A percentile compares a stretch with the other conserved stretches of the same genome.
These are phyloP conservation scores for Zaprionus kolodkinae DNA, from an alignment of 1,140 invertebrate genomes.

Conservation along the genomic window DNA sequence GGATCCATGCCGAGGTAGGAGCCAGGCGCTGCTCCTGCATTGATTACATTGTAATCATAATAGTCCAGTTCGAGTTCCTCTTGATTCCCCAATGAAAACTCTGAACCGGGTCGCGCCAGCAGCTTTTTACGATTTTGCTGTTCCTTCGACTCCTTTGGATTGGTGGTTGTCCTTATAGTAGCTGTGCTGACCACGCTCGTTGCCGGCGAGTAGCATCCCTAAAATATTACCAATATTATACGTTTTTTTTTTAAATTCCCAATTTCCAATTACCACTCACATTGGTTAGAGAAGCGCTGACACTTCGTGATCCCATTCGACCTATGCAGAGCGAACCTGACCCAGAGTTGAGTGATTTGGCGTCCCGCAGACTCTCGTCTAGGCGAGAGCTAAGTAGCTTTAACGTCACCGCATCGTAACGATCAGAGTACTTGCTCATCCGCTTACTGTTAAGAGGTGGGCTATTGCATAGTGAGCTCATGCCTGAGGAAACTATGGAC, in stretches of 20 bases:
- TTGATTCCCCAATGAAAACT: slow-evolving; percentile 88
- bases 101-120: slow-evolving; percentile 88
- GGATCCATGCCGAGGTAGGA: slow-evolving; percentile 94
- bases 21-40: slow-evolving; percentile 91
- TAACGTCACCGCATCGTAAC: slow-evolving; percentile 73
- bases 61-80: slow-evolving; percentile 93
- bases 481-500: slow-evolving; percentile 78
- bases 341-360: slow-evolving; percentile 62
- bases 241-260: not conserved
- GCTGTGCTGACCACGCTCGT: slow-evolving; percentile 86
- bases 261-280: slow-evolving; percentile 56
- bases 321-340: slow-evolving; percentile 59
- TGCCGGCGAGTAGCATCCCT: slow-evolving; percentile 90
- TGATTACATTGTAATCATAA: slow-evolving; percentile 94
- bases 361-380: slow-evolving; percentile 73
- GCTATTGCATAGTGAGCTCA: slow-evolving; percentile 79
- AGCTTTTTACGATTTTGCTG: slow-evolving; percentile 89
- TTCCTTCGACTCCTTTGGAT: slow-evolving; percentile 91
- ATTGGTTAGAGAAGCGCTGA: slow-evolving; percentile 79
- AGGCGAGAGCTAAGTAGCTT: slow-evolving; percentile 68
- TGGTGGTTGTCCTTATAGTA: slow-evolving; percentile 87
- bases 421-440: slow-evolving; percentile 74
- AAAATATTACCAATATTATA: slow-evolving; percentile 19
- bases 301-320: slow-evolving; percentile 67
- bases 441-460: slow-evolving; percentile 72